Percentiles rank a stretch among this genome's conserved stretches.
Evolutionary conservation across 2,113 vertebrate species (phyloP).

Genomic region (Thalassoma bifasciatum): DNA sequence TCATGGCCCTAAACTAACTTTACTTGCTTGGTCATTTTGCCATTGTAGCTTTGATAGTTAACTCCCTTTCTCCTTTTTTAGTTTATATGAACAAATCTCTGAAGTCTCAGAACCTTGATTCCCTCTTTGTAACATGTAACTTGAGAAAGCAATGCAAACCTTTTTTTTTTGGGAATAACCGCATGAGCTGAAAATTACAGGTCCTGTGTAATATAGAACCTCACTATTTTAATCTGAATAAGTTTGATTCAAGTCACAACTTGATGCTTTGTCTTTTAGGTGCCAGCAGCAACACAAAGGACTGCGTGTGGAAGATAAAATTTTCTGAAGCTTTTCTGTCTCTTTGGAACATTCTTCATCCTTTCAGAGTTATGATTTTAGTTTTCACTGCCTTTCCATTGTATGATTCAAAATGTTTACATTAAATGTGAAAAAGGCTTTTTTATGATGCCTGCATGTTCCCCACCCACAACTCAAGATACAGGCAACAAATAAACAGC

Average conservation of each 20-base stretch:
- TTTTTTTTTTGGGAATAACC: too few relatives aligned
- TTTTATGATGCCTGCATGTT: background rate
- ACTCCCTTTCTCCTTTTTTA: too few relatives aligned
- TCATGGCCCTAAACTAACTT: too few relatives aligned
- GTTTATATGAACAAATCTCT: too few relatives aligned
- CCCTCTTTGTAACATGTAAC: too few relatives aligned
- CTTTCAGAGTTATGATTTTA: background rate
- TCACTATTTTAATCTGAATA: too few relatives aligned
- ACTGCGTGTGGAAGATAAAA: background rate
- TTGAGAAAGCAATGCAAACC: too few relatives aligned
- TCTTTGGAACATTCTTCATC: background rate
- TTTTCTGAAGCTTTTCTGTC: background rate
- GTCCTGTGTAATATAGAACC: too few relatives aligned
- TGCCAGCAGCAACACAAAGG: background rate
- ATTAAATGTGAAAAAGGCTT: background rate
- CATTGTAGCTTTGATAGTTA: too few relatives aligned
- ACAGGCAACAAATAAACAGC: background rate
- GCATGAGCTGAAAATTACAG: too few relatives aligned
- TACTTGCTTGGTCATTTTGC: too few relatives aligned
- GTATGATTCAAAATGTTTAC: background rate
- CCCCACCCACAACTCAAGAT: background rate
- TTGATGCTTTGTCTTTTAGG: slow-evolving; percentile 28
- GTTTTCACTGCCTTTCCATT: background rate
- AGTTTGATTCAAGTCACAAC: background rate
- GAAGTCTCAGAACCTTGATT: too few relatives aligned